Evolutionary conservation across 2,113 vertebrate genomes (phyloP).

Genomic region (Gallinago jamesoni): DNA sequence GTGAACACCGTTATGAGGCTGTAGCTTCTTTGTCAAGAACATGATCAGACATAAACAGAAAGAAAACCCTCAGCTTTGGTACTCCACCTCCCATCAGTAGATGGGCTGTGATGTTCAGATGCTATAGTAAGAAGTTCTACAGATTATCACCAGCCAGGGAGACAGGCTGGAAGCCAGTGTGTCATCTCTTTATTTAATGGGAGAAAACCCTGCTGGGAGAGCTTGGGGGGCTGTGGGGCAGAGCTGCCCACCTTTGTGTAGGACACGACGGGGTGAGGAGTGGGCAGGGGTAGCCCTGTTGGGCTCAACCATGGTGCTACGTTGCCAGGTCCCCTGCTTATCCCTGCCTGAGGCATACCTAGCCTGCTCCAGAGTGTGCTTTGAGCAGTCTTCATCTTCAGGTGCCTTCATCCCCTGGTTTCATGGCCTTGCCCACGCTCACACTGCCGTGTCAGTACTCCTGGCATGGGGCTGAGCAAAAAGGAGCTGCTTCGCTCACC

Average conservation of each 20-base stretch:
- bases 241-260: neutral
- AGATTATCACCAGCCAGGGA: neutral
- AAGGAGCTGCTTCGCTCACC: neutral
- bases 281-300: neutral
- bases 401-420: neutral
- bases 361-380: neutral
- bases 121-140: neutral
- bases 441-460: neutral
- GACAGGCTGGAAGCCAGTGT: neutral
- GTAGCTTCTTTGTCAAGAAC: neutral
- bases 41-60: neutral
- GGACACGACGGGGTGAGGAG: accelerated
- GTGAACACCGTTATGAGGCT: neutral
- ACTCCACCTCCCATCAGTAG: neutral
- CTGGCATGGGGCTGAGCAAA: neutral
- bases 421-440: neutral
- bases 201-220: neutral
- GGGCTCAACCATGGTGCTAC: neutral
- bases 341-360: neutral
- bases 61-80: neutral
- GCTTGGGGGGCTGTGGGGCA: neutral
- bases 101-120: neutral
- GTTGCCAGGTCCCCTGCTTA: neutral
- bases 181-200: neutral
- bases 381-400: no score